Evolutionary conservation across 2,113 vertebrate genomes (phyloP).

Genomic region (Pholis gunnellus): DNA sequence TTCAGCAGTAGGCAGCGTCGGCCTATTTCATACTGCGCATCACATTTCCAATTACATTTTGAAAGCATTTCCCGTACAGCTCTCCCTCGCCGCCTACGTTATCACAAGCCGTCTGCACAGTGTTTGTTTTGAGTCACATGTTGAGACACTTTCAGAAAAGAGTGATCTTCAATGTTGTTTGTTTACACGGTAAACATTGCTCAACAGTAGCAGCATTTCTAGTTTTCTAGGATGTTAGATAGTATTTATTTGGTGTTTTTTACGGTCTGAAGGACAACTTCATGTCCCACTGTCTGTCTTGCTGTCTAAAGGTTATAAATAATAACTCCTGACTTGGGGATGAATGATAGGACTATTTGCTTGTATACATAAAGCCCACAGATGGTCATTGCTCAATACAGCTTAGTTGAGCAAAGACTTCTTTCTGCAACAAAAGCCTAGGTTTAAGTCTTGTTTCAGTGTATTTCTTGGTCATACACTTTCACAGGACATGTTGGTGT

Average conservation of each 20-base stretch:
- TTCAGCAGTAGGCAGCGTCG: constrained; percentile 26
- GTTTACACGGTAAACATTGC: constrained; percentile 10
- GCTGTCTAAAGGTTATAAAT: constrained; percentile 21
- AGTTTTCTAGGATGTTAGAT: not conserved
- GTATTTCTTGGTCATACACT: not conserved
- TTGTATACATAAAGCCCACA: constrained; percentile 18
- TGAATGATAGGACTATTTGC: constrained; percentile 10
- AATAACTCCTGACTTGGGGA: constrained; percentile 9
- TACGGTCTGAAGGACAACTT: not conserved
- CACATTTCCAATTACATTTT: constrained; percentile 31
- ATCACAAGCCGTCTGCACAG: constrained; percentile 34
- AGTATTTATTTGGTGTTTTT: constrained; percentile 22
- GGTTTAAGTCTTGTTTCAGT: not conserved
- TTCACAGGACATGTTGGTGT: not conserved
- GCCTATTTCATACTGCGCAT: not conserved
- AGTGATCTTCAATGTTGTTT: constrained; percentile 32
- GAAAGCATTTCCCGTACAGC: constrained; percentile 21
- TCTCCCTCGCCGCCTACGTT: constrained; percentile 7
- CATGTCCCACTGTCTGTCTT: constrained; percentile 13
- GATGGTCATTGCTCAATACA: not conserved
- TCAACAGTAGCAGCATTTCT: not conserved
- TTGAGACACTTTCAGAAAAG: constrained; percentile 20
- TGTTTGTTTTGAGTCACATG: constrained; percentile 37
- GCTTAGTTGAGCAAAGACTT: not conserved
- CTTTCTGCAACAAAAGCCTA: not conserved